Evolutionary conservation across 2,888 invertebrate genomes (phyloP).

Genomic region (Melolontha melolontha): DNA sequence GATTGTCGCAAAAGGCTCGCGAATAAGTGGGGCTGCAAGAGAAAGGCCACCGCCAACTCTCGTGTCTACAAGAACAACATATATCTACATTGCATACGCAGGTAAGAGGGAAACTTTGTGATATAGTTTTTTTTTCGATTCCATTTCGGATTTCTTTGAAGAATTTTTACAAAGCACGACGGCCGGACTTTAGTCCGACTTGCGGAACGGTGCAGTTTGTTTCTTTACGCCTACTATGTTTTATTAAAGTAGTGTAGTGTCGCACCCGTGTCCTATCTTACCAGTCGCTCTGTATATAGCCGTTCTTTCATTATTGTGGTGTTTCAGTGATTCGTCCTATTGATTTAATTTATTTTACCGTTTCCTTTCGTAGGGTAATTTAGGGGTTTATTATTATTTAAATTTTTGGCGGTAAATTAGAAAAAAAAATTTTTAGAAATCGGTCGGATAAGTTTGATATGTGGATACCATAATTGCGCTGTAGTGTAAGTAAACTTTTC

Average conservation of each 20-base stretch:
- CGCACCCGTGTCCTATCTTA: conserved; percentile 15
- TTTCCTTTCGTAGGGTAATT: not conserved
- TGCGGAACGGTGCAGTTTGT: conserved; percentile 46
- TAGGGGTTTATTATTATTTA: too few relatives aligned
- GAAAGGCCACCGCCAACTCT: conserved; percentile 48
- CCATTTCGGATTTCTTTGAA: conserved; percentile 46
- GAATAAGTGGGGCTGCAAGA: conserved; percentile 48
- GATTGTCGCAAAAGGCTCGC: conserved; percentile 31
- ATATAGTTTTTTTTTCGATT: conserved; percentile 51
- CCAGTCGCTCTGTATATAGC: conserved; percentile 15
- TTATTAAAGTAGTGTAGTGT: conserved; percentile 33
- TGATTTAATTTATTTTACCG: not conserved
- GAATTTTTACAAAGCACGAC: conserved; percentile 49
- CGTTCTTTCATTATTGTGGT: not conserved
- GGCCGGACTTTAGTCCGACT: conserved; percentile 46
- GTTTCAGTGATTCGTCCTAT: conserved; percentile 19
- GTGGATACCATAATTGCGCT: too few relatives aligned
- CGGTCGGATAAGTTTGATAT: too few relatives aligned
- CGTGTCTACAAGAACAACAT: conserved; percentile 39
- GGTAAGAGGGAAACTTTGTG: conserved; percentile 53
- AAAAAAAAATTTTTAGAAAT: too few relatives aligned
- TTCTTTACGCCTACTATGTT: conserved; percentile 24
- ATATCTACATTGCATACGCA: conserved; percentile 32
- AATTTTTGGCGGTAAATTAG: too few relatives aligned
- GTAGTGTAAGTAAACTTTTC: too few relatives aligned